Evolutionary conservation across 2,797 vertebrate species (phyloP).

Genomic region (Liasis olivaceus): DNA sequence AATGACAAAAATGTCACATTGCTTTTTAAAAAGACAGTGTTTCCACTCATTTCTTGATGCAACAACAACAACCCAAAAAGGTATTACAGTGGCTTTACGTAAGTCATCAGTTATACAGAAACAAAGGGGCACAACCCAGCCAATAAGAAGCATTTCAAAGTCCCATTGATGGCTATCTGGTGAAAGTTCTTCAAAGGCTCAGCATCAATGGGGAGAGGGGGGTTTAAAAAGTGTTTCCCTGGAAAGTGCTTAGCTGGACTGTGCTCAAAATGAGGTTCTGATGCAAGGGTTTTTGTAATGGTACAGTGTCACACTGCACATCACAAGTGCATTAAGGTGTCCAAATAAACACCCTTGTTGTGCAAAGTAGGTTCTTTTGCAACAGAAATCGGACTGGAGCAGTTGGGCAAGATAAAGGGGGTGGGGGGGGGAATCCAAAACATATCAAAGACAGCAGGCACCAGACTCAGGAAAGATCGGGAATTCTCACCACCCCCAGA

Average conservation of each 20-base stretch:
- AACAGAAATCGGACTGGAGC: conserved; percentile 48
- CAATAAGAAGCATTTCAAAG: background rate
- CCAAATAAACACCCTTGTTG: conserved; percentile 59
- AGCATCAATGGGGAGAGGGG: background rate
- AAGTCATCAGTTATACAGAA: conserved; percentile 32
- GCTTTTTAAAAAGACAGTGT: conserved; percentile 15
- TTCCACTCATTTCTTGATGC: conserved; percentile 55
- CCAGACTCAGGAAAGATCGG: conserved; percentile 66
- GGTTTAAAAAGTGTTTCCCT: background rate
- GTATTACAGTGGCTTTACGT: conserved; percentile 64
- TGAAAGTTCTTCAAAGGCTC: conserved; percentile 46
- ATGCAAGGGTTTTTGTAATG: conserved; percentile 61
- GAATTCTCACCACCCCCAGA: conserved; percentile 50
- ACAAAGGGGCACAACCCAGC: conserved; percentile 18
- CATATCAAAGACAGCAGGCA: conserved; percentile 67
- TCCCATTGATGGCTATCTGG: background rate
- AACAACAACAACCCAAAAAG: conserved; percentile 43
- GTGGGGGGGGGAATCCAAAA: conserved; percentile 15
- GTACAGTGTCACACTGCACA: conserved; percentile 70
- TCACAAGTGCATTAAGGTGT: conserved; percentile 68
- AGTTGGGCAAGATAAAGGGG: conserved; percentile 48
- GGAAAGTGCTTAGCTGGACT: conserved; percentile 20
- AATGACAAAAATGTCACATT: conserved; percentile 20
- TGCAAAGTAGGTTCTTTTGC: conserved; percentile 70
- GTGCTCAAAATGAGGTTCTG: conserved; percentile 64